These are phyloP conservation scores for Cephus pygmeus DNA, from an alignment of 2,888 invertebrate species.

Conservation along the genomic window DNA sequence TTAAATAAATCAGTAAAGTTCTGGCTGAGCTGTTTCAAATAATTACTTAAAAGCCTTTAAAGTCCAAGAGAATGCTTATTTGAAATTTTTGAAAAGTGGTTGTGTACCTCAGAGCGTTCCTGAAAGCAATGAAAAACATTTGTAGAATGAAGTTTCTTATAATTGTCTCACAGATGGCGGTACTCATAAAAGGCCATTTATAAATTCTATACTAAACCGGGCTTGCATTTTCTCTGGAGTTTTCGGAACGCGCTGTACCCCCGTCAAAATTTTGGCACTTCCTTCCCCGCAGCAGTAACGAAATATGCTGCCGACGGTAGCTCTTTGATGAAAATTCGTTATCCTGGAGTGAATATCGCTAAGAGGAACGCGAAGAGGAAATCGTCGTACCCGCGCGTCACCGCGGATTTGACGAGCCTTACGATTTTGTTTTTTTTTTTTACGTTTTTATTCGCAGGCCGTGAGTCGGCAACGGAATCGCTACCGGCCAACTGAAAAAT, in stretches of 20 bases:
- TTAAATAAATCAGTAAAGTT: not conserved
- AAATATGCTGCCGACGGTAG: conserved; percentile 46
- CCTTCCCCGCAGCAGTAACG: conserved; percentile 32
- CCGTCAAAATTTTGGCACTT: conserved; percentile 38
- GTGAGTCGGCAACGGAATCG: conserved; percentile 10
- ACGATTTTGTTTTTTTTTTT: not conserved
- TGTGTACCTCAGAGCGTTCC: not conserved
- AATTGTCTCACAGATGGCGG: not conserved
- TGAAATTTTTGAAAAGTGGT: not conserved
- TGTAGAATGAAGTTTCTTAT: not conserved
- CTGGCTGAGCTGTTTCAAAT: not conserved
- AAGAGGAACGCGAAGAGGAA: not conserved
- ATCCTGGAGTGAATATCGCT: not conserved
- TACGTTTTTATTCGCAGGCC: conserved; percentile 9
- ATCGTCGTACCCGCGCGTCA: not conserved
- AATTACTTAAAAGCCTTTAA: not conserved
- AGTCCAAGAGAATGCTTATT: not conserved
- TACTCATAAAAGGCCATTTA: not conserved
- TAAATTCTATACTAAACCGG: not conserved
- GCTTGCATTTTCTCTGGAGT: not conserved
- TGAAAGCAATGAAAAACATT: not conserved
- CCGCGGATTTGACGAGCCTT: not conserved
- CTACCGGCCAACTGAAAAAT: conserved; percentile 20
- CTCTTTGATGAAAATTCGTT: conserved; percentile 30
- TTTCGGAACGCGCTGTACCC: conserved; percentile 36